These are phyloP conservation scores for Psophia crepitans DNA, from an alignment of 2,113 vertebrate species.

Conservation along the genomic window DNA sequence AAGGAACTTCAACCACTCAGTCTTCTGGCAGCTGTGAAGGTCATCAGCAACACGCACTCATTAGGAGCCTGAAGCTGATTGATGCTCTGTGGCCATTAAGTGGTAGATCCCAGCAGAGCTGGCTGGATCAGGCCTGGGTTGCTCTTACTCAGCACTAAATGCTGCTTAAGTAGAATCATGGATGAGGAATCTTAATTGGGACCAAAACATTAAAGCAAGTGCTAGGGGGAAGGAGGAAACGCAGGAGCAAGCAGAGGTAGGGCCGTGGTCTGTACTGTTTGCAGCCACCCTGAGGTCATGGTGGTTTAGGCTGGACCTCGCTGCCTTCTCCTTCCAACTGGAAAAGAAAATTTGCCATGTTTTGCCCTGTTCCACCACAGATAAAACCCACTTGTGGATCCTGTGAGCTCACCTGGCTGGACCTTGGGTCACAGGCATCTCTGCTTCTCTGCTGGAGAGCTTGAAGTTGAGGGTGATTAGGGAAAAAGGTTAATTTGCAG, in stretches of 20 bases:
- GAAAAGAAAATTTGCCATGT: background rate
- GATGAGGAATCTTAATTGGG: background rate
- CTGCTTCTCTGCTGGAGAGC: background rate
- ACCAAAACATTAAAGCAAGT: too few relatives aligned
- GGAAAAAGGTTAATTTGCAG: background rate
- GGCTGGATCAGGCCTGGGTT: background rate
- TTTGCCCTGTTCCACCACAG: background rate
- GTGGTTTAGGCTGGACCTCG: background rate
- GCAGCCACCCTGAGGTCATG: accelerated
- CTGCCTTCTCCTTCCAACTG: background rate
- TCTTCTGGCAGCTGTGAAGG: background rate
- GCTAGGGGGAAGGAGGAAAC: background rate
- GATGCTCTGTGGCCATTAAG: background rate
- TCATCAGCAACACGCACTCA: background rate
- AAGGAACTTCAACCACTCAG: background rate
- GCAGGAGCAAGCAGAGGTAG: background rate
- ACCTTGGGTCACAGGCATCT: background rate
- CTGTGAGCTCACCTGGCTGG: background rate
- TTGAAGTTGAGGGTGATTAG: background rate
- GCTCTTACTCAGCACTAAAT: background rate
- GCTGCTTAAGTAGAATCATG: background rate
- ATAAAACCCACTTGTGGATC: background rate
- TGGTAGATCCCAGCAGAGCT: background rate
- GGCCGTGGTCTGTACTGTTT: accelerated
- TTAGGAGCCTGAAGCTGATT: background rate